These are phyloP conservation scores for Wasmannia auropunctata DNA, from an alignment of 1,140 invertebrate genomes.

Conservation along the genomic window DNA sequence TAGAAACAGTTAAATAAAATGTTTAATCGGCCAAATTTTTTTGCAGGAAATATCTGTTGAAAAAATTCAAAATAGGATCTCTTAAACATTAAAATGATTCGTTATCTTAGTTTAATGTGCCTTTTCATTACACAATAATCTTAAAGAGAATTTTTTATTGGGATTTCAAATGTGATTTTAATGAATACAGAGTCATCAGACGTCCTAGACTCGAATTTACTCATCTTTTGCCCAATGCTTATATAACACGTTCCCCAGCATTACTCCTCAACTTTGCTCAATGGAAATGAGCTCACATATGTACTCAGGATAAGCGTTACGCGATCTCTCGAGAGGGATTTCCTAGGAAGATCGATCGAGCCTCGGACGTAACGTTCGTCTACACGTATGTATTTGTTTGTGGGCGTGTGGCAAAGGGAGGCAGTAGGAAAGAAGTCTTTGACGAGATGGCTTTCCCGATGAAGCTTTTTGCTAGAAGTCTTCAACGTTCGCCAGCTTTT, in stretches of 20 bases:
- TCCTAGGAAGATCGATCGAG: conserved; percentile 42
- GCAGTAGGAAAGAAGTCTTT: conserved; percentile 54
- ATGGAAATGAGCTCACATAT: conserved; percentile 54
- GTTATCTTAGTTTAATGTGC: background rate
- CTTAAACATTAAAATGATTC: background rate
- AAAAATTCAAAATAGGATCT: background rate
- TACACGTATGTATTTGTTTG: conserved; percentile 29
- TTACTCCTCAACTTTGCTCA: conserved; percentile 39
- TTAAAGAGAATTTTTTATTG: background rate
- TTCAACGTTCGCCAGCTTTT: conserved; percentile 53
- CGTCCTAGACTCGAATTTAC: background rate
- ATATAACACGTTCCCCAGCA: conserved; percentile 24
- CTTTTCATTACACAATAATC: background rate
- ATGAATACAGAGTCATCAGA: conserved; percentile 16
- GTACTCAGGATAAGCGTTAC: conserved; percentile 47
- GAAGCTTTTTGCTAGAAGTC: conserved; percentile 55
- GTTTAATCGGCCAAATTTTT: background rate
- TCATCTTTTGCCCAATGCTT: conserved; percentile 20
- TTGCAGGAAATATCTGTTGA: background rate
- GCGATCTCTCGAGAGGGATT: conserved; percentile 50
- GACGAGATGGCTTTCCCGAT: conserved; percentile 59
- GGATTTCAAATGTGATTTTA: background rate
- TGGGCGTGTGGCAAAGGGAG: conserved; percentile 20
- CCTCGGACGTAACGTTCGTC: conserved; percentile 27
- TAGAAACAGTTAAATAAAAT: background rate